A percentile compares a stretch with the other conserved stretches of the same genome.
These are phyloP conservation scores for Choristoneura fumiferana DNA, from an alignment of 1,140 invertebrate genomes.

Conservation along the genomic window DNA sequence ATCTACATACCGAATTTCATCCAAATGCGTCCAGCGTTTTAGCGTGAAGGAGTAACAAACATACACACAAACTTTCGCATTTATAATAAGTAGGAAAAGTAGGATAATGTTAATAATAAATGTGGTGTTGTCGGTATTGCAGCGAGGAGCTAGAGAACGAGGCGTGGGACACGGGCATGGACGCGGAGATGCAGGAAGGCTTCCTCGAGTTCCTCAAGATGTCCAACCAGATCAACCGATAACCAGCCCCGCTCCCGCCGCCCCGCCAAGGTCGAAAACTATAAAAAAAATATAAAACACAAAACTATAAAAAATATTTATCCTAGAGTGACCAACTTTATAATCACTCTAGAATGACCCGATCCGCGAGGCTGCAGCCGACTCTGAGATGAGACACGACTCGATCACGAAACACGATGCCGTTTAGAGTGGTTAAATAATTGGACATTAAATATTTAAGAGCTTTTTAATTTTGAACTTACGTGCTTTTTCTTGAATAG, in stretches of 20 bases:
- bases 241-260: slow-evolving; percentile 39
- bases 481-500: slow-evolving; percentile 8
- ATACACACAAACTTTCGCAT: no score
- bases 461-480: slow-evolving; percentile 17
- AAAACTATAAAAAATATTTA: slow-evolving; percentile 62
- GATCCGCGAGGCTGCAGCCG: no score
- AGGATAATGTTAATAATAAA: no score
- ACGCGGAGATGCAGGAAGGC: slow-evolving; percentile 72
- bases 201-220: slow-evolving; percentile 75
- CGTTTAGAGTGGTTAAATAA: slow-evolving; percentile 28
- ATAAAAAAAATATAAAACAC: slow-evolving; percentile 64
- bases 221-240: slow-evolving; percentile 77
- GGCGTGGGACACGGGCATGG: slow-evolving; percentile 74
- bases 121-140: no score
- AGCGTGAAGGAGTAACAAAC: no score
- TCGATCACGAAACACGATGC: no score
- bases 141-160: slow-evolving; percentile 74
- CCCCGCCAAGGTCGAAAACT: no score
- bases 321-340: slow-evolving; percentile 30
- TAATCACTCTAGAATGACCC: slow-evolving; percentile 26
- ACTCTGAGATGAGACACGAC: no score
- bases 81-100: no score
- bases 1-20: no score
- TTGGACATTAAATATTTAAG: slow-evolving; percentile 25
- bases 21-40: no score